Evolutionary conservation across 2,888 invertebrate species (phyloP), one percentile per base, ranked within the genome.

Genomic region (Asteroscopus sphinx): DNA sequence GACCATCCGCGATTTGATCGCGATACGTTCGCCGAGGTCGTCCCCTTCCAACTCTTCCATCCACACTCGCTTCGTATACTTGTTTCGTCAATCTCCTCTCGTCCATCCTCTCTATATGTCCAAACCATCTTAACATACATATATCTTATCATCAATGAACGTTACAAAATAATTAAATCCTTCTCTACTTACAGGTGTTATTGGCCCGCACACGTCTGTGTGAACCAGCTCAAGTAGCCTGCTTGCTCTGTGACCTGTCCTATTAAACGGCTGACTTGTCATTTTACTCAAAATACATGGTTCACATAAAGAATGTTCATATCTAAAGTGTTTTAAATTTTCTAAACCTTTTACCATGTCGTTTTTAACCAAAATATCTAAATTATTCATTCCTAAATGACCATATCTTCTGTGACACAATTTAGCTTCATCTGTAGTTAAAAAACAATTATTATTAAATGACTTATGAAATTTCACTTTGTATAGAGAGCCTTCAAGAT

Each of bases 221-320:
- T 44, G 32, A n/a, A 33, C 17, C 8, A 33, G 7, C 30, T 44
- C 32, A 21, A 44, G 33, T 9, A 32, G 44, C 12, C 12, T 11
- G 17, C 12, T 33, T 11, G 44, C 44, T 33, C 44, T 44, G 21
- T 21, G 9, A 0, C 44, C 21, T 33, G 7, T 17, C n/a, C 11
- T 17, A 37, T 37, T 37, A 37, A 17, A 37, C 33, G 44, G 44
- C 12, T 44, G 44, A 33, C 21, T 44, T 33, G 17, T 32, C n/a
- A n/a, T n/a, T n/a, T 44, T 33, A 33, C 17, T 12, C 4, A 44
- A 33, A n/a, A 44, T 11, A 44, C 44, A 44, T 12, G 32, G 21
- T 32, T 44, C 44, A 44, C 44, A 44, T 26, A 44, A 44, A 12
- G n/a, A n/a, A 15, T 44, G 17, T 44, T 33, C 16, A 12, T 44